Evolutionary conservation across 2,888 invertebrate species (phyloP).

Genomic region (Cantharis rustica): DNA sequence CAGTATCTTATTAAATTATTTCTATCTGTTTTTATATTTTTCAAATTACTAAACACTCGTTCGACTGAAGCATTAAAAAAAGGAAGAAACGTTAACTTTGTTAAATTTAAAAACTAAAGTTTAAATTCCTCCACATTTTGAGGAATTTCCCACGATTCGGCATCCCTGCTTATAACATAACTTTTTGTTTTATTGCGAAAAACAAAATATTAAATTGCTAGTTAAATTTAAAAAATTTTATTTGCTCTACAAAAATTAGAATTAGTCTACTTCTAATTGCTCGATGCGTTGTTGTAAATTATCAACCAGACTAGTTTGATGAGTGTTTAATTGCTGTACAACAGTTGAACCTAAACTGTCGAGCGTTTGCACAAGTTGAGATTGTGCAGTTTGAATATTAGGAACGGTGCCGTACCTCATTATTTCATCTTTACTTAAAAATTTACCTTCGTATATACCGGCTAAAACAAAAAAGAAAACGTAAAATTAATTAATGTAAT

Average conservation of each 20-base stretch:
- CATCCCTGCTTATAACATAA: too few relatives aligned
- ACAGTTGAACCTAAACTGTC: conserved; percentile 68
- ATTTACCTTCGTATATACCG: conserved; percentile 72
- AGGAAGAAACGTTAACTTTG: too few relatives aligned
- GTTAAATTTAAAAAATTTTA: neutral
- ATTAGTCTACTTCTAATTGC: conserved; percentile 43
- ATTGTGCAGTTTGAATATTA: conserved; percentile 67
- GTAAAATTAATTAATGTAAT: neutral
- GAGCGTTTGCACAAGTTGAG: conserved; percentile 71
- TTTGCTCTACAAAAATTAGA: neutral
- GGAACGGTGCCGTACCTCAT: conserved; percentile 68
- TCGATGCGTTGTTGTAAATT: conserved; percentile 66
- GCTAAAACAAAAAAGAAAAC: conserved; percentile 56
- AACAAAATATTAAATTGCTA: too few relatives aligned
- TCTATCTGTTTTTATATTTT: too few relatives aligned
- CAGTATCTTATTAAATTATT: too few relatives aligned
- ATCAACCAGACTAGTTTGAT: conserved; percentile 70
- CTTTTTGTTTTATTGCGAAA: neutral
- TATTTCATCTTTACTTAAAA: conserved; percentile 73
- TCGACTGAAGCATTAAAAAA: too few relatives aligned
- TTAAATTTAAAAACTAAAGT: too few relatives aligned
- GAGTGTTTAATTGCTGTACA: conserved; percentile 68
- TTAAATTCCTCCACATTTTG: too few relatives aligned
- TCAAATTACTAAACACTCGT: too few relatives aligned
- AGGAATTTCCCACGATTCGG: too few relatives aligned